Evolutionary conservation across 1,140 invertebrate species (phyloP).

Genomic region (Notospermus geniculatus): DNA sequence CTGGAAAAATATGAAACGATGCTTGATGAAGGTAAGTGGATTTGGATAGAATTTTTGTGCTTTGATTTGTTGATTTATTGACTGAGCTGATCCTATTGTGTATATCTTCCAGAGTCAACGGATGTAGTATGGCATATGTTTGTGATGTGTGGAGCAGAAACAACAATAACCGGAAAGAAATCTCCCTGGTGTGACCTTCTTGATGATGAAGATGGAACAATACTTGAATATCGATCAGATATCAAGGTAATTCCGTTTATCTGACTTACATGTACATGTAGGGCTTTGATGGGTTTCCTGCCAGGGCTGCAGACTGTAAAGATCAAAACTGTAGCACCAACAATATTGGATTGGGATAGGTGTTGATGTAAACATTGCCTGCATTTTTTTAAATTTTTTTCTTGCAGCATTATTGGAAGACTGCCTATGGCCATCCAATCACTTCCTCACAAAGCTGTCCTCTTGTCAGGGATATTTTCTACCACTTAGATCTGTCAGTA

Average conservation of each 20-base stretch:
- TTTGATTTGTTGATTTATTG: no score
- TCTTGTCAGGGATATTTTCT: slow-evolving; percentile 70
- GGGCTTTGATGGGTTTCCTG: no score
- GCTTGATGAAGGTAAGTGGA: slow-evolving; percentile 24
- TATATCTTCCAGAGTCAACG: not conserved
- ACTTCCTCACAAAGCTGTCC: slow-evolving; percentile 75
- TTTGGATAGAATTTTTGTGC: no score
- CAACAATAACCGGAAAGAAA: slow-evolving; percentile 65
- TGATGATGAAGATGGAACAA: slow-evolving; percentile 67
- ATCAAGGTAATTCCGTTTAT: slow-evolving; percentile 52
- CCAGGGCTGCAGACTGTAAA: no score
- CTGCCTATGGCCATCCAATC: slow-evolving; percentile 78
- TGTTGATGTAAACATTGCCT: no score
- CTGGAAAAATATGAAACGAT: slow-evolving; percentile 51
- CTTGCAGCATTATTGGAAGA: slow-evolving; percentile 75
- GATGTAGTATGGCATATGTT: slow-evolving; percentile 34
- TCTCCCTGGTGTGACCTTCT: slow-evolving; percentile 74
- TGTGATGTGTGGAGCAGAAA: slow-evolving; percentile 75
- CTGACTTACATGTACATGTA: not conserved
- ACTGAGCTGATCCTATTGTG: not conserved
- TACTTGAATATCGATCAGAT: slow-evolving; percentile 76
- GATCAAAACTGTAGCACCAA: no score
- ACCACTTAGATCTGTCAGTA: slow-evolving; percentile 60
- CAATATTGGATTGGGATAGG: no score
- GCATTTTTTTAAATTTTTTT: no score